Evolutionary conservation across 1,140 invertebrate species (phyloP).

Genomic region (Archegozetes longisetosus): DNA sequence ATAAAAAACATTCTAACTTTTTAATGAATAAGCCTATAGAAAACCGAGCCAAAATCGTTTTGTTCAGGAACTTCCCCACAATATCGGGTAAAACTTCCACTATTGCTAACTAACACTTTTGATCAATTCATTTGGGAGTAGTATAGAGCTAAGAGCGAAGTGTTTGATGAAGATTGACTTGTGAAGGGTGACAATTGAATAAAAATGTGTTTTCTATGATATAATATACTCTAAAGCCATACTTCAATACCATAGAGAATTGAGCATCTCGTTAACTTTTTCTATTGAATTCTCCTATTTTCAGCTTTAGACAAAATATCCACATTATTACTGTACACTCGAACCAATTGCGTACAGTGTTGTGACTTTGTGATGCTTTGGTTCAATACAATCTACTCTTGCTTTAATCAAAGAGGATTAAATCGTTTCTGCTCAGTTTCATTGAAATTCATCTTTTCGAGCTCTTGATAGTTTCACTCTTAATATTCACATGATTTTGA

Average conservation of each 20-base stretch:
- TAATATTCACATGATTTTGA: neutral
- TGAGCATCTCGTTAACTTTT: neutral
- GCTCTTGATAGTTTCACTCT: neutral
- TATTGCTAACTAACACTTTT: neutral
- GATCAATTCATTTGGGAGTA: neutral
- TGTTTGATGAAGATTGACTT: neutral
- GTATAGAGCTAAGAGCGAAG: neutral
- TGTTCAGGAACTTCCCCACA: neutral
- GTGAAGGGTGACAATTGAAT: neutral
- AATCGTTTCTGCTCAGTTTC: neutral
- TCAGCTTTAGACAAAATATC: neutral
- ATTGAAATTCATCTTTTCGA: neutral
- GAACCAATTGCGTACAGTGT: neutral
- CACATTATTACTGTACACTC: neutral
- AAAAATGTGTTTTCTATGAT: neutral
- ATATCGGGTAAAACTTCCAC: neutral
- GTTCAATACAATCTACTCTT: neutral
- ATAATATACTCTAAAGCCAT: neutral
- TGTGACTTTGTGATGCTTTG: neutral
- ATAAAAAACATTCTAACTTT: neutral
- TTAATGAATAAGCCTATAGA: neutral
- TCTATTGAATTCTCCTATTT: too few relatives aligned
- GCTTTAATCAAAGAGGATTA: neutral
- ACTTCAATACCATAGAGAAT: neutral
- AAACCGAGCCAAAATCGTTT: neutral